Evolutionary conservation across 2,888 invertebrate species (phyloP), one percentile per base, ranked within the genome.

Genomic region (Caenorhabditis sp.): DNA sequence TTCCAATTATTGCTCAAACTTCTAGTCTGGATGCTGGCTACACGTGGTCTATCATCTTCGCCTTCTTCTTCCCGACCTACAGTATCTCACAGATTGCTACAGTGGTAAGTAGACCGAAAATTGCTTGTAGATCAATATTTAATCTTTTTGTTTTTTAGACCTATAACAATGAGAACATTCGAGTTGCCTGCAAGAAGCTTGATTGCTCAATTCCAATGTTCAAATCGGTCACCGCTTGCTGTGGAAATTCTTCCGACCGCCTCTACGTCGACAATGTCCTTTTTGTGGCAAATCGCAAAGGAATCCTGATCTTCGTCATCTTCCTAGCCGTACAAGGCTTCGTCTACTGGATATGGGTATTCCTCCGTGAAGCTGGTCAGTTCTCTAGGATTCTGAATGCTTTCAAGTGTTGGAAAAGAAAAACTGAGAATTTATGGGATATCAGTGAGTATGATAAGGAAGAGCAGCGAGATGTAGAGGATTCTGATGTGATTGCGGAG

Each of bases 1-100:
- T 88, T n/a, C 89, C 89, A 9, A 89, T 89, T 55, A 86, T 89
- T 62, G 53, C 35, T 8, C 87, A 88, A 64, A 88, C 88, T 0
- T 79, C 85, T 1, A 76, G 72, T 32, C 28, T 70, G 28, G 74
- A 82, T 24, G 64, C 80, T 6, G 85, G 80, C 11, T 78, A 76
- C 50, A 20, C 65, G 1, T 82, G 80, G 80, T 76, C 76, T 1
- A 79, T 85, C 32, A 62, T 85, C 22, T 80, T 85, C 61, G 77
- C 84, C 0, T 85, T 78, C 56, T 65, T 84, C 60, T 85, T 85
- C 72, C 85, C 85, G 9, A 82, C 83, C 0, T 85, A 82, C 24
- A 85, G 67, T 28, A 79, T 85, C 18, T 72, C 85, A 0, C 80
- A 85, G 56, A 74, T 80, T 13, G 70, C 81, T 11, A 84, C 80